Conservation (phyloP, 2,113 vertebrate species). For the Alouatta palliata region DNA sequence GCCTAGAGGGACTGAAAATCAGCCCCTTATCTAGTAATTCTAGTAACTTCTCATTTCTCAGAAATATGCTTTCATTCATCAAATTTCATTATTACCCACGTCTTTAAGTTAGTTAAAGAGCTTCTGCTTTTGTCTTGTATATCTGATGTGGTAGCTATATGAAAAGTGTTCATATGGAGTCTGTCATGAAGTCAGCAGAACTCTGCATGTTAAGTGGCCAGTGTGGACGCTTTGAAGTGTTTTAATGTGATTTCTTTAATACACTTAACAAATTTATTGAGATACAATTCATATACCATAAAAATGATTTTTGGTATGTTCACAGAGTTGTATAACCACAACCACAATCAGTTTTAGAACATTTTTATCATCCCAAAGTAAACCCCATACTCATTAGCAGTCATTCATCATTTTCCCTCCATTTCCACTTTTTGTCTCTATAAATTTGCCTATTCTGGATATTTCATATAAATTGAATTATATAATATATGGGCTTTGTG, state of each 20-base stretch:
- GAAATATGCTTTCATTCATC: not conserved
- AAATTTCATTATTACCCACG: not conserved
- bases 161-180: not conserved
- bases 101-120: not conserved
- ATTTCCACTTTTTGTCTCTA: not conserved
- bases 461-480: not conserved
- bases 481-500: not conserved
- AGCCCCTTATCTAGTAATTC: not conserved
- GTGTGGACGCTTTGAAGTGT: not conserved
- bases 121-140: not conserved
- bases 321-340: not conserved
- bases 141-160: not conserved
- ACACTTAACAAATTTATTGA: not conserved
- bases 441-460: not conserved
- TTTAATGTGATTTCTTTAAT: not conserved
- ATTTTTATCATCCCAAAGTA: not conserved
- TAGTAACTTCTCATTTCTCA: slow-evolving; percentile 31
- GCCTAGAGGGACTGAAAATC: not conserved
- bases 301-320: not conserved
- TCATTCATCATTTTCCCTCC: not conserved
- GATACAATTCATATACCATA: not conserved
- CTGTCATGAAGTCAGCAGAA: not conserved
- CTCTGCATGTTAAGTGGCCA: not conserved
- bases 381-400: not conserved
- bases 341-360: not conserved